phyloP scores from a whole-genome alignment of 37 sponge, comb jelly and placozoan genomes.

The Cladorhizidae sp. region DNA sequence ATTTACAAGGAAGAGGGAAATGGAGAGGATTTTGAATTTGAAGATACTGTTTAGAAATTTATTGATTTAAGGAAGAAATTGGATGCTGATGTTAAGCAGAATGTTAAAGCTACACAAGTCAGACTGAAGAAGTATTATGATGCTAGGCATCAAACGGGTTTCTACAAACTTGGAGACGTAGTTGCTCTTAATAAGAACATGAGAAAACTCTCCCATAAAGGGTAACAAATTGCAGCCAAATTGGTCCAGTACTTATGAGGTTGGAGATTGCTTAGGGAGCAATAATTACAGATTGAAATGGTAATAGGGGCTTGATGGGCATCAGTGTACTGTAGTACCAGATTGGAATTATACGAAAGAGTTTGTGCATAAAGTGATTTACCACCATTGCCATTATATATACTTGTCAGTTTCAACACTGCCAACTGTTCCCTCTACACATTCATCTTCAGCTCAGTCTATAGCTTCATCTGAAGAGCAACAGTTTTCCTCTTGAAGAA shows the following conservation, averaged over 20 bases:
- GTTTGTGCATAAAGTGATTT: no score
- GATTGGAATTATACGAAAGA: background rate
- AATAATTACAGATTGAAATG: constrained; percentile 1
- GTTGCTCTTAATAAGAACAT: constrained; percentile 19
- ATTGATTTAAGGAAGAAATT: constrained; percentile 1
- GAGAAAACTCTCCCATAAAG: background rate
- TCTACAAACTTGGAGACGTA: constrained; percentile 15
- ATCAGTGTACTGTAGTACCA: constrained; percentile 9
- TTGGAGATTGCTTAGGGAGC: constrained; percentile 10
- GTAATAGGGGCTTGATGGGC: background rate
- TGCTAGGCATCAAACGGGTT: constrained; percentile 7
- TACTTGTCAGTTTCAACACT: background rate
- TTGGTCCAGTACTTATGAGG: constrained; percentile 33
- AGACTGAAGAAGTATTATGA: constrained; percentile 36
- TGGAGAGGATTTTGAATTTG: background rate
- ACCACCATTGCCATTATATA: no score
- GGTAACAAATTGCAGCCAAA: constrained; percentile 25
- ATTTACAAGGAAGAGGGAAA: background rate
- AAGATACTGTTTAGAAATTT: background rate
- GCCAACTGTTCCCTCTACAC: background rate
- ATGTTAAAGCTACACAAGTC: constrained; percentile 30
- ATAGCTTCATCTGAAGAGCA: background rate
- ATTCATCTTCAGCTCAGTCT: background rate
- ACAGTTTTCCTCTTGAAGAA: background rate
- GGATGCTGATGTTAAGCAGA: background rate